A percentile compares a stretch with the other conserved stretches of the same genome.
Conservation (phyloP, 2,888 invertebrate genomes). For the Nomada ruficornis region DNA sequence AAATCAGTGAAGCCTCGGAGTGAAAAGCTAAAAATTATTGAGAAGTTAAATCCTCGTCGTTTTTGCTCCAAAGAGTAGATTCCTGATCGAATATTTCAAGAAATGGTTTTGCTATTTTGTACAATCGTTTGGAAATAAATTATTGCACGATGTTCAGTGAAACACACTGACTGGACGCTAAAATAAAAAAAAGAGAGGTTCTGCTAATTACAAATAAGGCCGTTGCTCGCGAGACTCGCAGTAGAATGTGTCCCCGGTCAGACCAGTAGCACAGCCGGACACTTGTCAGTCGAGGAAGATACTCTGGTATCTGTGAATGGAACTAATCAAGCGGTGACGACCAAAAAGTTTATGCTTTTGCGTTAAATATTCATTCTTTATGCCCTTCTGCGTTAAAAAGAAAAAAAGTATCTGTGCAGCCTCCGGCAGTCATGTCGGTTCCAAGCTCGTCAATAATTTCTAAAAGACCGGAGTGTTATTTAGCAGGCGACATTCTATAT, state of each 20-base stretch:
- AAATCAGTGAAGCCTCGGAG: too few species aligned
- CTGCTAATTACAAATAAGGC: constrained; percentile 26
- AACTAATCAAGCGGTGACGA: constrained; percentile 33
- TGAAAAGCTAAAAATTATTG: too few species aligned
- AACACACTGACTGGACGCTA: not conserved
- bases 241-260: constrained; percentile 35
- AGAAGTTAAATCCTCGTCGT: too few species aligned
- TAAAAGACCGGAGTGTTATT: too few species aligned
- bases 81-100: too few species aligned
- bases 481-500: too few species aligned
- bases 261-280: constrained; percentile 39
- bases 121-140: not conserved
- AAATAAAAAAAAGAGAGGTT: not conserved
- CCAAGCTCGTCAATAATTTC: too few species aligned
- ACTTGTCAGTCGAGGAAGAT: constrained; percentile 21
- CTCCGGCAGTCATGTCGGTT: too few species aligned
- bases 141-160: not conserved
- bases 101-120: too few species aligned
- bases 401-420: not conserved
- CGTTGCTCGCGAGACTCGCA: constrained; percentile 32
- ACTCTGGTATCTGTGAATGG: constrained; percentile 23
- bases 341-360: constrained; percentile 4
- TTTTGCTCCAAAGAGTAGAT: too few species aligned
- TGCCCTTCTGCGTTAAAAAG: not conserved
- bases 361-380: not conserved